Evolutionary conservation across 1,140 invertebrate species (phyloP), one percentile per base, ranked within the genome.

Genomic region (Aleiodes sp.): DNA sequence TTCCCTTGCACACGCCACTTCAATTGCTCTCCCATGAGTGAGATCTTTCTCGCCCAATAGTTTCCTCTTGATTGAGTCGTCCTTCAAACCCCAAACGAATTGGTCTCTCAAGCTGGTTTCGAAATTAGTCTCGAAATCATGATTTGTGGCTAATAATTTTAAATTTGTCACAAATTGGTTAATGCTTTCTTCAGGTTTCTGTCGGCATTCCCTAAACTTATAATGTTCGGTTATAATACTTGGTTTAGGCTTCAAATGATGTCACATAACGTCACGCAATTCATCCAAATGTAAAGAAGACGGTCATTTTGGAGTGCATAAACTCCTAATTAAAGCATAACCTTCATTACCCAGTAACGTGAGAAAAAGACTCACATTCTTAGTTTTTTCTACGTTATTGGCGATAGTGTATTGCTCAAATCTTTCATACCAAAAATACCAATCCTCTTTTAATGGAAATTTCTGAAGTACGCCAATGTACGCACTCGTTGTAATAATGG

Each of bases 11-110:
- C 26, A 10, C 4, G 56, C 56, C 19, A 33, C 12, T 29, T 59
- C 24, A n/a, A 59, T 33, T 14, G 56, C 56, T n/a, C 29, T 59
- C 26, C 14, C 12, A 16, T 59, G 28, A 8, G 14, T 59, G 2
- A 59, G 4, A 9, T 57, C 43, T 24, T 21, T 33, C 31, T 56
- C 65, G 2, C 26, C 46, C 14, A 66, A 26, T 26, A 66, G 19
- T 33, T 41, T 29, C 24, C 46, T 66, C 46, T 66, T 65, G 28
- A 29, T 46, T 1, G 64, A 24, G 8, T 31, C 39, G 9, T 37
- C 14, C 8, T 19, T 6, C 4, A 65, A 1, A 21, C 64, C 64
- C 39, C 64, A 65, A 7, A 65, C 64, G 28, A 65, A 65, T 24
- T 66, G 65, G 28, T 66, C 46, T 2, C 65, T 21, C 16, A 66